Conservation (phyloP, 1,140 invertebrate species). For the Diorhabda elongata region DNA sequence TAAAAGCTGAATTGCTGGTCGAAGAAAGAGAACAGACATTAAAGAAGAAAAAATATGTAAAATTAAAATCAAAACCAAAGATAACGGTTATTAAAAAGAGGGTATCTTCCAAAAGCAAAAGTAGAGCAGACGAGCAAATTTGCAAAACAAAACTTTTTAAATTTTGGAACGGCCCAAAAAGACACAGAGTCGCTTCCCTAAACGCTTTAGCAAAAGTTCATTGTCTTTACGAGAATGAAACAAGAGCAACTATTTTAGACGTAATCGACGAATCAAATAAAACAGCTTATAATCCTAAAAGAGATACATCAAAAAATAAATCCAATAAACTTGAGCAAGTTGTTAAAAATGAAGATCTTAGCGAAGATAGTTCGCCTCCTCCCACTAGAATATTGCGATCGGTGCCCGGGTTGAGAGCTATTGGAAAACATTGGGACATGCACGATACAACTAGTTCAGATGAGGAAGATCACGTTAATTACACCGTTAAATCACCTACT, state of each 20-base stretch:
- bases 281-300: constrained; percentile 38
- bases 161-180: constrained; percentile 68
- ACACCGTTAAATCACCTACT: constrained; percentile 17
- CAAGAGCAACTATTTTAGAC: constrained; percentile 63
- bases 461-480: constrained; percentile 43
- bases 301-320: constrained; percentile 1
- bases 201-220: constrained; percentile 90
- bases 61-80: constrained; percentile 22
- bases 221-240: constrained; percentile 86
- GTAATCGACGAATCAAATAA: constrained; percentile 47
- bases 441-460: constrained; percentile 57
- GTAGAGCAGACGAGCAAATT: constrained; percentile 36
- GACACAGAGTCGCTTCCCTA: constrained; percentile 78
- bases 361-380: constrained; percentile 36
- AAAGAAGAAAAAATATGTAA: constrained; percentile 16
- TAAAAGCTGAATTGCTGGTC: not conserved
- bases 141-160: constrained; percentile 52
- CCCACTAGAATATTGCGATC: constrained; percentile 61
- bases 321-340: constrained; percentile 29
- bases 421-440: constrained; percentile 79
- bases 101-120: constrained; percentile 22
- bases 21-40: not conserved
- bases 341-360: constrained; percentile 45
- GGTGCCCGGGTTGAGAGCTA: constrained; percentile 69
- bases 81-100: constrained; percentile 39